Evolutionary conservation across 2,797 vertebrate genomes (phyloP).

Genomic region (Typhlichthys eigenmanni): DNA sequence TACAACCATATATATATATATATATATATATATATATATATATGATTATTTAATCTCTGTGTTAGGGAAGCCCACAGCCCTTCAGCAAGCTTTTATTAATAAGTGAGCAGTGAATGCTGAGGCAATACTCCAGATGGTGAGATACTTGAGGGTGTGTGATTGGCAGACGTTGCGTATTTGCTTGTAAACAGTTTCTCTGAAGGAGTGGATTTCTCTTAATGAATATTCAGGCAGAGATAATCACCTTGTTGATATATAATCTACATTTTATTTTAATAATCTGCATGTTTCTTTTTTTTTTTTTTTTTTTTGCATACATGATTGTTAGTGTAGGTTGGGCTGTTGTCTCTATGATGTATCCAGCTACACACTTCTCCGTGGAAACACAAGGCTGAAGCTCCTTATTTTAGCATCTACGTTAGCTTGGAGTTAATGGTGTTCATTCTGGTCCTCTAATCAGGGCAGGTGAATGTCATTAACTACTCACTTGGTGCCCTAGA

Average conservation of each 20-base stretch:
- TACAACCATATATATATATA: too few species aligned
- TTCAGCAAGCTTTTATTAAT: slow-evolving; percentile 5
- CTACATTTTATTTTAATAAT: slow-evolving; percentile 50
- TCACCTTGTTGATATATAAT: slow-evolving; percentile 61
- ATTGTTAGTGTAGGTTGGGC: slow-evolving; percentile 32
- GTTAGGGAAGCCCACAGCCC: not conserved
- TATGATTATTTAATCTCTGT: not conserved
- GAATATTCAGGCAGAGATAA: slow-evolving; percentile 52
- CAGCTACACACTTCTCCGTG: slow-evolving; percentile 19
- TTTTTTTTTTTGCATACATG: slow-evolving; percentile 36
- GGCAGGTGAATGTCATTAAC: too few species aligned
- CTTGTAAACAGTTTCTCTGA: slow-evolving; percentile 27
- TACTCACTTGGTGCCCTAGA: too few species aligned
- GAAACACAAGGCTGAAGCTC: not conserved
- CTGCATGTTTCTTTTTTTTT: slow-evolving; percentile 8
- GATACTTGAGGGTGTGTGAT: slow-evolving; percentile 27
- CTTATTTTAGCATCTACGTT: not conserved
- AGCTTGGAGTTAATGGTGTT: too few species aligned
- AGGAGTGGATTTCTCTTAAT: slow-evolving; percentile 39
- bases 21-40: too few species aligned
- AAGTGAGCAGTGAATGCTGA: slow-evolving; percentile 9
- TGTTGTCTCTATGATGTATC: slow-evolving; percentile 19
- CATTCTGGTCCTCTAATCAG: too few species aligned
- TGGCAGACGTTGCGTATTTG: slow-evolving; percentile 23
- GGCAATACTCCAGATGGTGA: slow-evolving; percentile 43